A percentile compares a stretch with the other conserved stretches of the same genome.
These are phyloP conservation scores for Phengaris arion DNA, from an alignment of 2,888 invertebrate genomes.

Conservation along the genomic window DNA sequence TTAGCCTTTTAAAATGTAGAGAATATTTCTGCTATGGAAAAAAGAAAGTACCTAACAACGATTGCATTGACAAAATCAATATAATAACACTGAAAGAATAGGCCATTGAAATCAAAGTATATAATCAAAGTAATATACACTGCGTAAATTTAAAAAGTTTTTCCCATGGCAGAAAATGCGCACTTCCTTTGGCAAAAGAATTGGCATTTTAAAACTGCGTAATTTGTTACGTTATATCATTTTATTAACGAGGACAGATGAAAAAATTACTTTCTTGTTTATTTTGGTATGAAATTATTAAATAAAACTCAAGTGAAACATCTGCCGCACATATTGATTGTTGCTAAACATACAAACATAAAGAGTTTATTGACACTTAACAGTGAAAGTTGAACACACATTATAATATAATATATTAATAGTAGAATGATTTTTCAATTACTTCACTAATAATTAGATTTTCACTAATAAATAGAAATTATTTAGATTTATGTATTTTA, in stretches of 20 bases:
- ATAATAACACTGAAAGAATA: background rate
- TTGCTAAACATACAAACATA: background rate
- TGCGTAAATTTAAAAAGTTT: background rate
- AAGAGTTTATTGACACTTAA: background rate
- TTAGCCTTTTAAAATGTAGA: background rate
- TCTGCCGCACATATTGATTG: background rate
- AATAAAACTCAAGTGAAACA: background rate
- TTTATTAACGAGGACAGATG: background rate
- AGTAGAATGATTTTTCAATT: background rate
- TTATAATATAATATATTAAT: background rate
- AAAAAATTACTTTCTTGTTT: background rate
- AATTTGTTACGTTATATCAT: background rate
- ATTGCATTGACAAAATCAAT: background rate
- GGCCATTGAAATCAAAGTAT: no score
- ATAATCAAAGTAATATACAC: background rate
- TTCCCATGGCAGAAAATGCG: background rate
- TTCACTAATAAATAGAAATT: background rate
- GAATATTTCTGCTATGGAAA: background rate
- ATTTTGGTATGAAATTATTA: background rate
- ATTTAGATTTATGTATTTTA: background rate
- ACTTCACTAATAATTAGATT: background rate
- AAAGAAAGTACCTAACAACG: background rate
- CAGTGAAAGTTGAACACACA: background rate
- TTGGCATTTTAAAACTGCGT: constrained; percentile 7
- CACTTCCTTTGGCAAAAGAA: background rate